Evolutionary conservation across 2,113 vertebrate species (phyloP).

Genomic region (Eudyptes chrysolophus): DNA sequence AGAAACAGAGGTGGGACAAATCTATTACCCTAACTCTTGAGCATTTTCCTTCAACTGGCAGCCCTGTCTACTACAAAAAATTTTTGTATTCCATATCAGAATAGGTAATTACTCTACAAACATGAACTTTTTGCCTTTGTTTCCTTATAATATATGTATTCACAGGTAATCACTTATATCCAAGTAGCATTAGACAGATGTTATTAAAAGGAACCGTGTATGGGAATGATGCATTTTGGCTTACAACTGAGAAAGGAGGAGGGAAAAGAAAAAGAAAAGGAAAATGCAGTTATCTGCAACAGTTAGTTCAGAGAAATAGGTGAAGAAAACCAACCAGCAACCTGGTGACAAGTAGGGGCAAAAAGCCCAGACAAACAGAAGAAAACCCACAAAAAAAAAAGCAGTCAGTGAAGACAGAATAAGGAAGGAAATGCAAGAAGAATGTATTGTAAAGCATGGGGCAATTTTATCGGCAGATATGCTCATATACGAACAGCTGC

Average conservation of each 20-base stretch:
- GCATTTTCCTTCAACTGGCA: background rate
- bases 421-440: background rate
- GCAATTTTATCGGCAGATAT: background rate
- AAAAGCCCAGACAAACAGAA: background rate
- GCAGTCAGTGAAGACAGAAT: background rate
- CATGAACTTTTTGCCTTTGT: background rate
- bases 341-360: background rate
- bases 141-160: background rate
- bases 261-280: background rate
- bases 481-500: background rate
- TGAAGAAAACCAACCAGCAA: background rate
- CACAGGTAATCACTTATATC: background rate
- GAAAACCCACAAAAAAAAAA: background rate
- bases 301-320: background rate
- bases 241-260: background rate
- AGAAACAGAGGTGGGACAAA: background rate
- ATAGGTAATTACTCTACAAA: background rate
- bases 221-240: background rate
- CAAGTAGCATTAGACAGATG: background rate
- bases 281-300: background rate
- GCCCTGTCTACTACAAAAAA: background rate
- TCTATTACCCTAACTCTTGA: background rate
- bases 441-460: background rate
- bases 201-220: background rate
- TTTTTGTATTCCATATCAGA: background rate